phyloP scores from a whole-genome alignment of 2,888 invertebrate species.

The Elgonia sp. region DNA sequence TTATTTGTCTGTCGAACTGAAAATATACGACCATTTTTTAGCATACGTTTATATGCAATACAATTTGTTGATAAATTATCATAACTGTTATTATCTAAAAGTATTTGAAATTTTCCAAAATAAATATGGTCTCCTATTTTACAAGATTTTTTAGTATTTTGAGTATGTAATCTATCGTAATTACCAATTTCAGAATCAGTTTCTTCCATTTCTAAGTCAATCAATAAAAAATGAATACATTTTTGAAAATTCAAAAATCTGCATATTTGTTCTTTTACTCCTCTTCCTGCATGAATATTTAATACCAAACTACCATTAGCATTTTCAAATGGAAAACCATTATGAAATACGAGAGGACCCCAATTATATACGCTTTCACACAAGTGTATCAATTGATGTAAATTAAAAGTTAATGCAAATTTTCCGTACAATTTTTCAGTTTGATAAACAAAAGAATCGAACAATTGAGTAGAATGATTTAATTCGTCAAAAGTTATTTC shows the following conservation, averaged over 20 bases:
- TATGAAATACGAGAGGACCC: too few species aligned
- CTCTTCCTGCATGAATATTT: constrained; percentile 23
- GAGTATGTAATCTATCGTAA: too few species aligned
- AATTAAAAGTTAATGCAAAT: too few species aligned
- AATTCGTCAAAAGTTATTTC: too few species aligned
- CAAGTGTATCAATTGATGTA: too few species aligned
- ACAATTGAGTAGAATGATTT: too few species aligned
- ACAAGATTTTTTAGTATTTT: background rate
- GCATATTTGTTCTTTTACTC: constrained; percentile 33
- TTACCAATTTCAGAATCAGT: background rate
- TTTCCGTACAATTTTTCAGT: too few species aligned
- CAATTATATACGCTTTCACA: too few species aligned
- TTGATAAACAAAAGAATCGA: too few species aligned
- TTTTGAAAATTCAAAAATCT: constrained; percentile 12
- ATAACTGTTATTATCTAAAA: background rate
- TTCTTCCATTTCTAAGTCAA: background rate
- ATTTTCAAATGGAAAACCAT: too few species aligned
- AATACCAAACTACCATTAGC: background rate
- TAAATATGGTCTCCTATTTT: constrained; percentile 28
- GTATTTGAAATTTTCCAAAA: constrained; percentile 17
- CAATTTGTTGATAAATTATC: constrained; percentile 9
- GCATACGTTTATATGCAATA: constrained; percentile 5
- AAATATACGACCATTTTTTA: constrained; percentile 8
- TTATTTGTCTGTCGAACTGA: constrained; percentile 28
- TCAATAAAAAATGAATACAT: constrained; percentile 12